A percentile compares a stretch with the other conserved stretches of the same genome.
phyloP scores from a whole-genome alignment of 1,140 invertebrate genomes.

The Drosophila guanche region DNA sequence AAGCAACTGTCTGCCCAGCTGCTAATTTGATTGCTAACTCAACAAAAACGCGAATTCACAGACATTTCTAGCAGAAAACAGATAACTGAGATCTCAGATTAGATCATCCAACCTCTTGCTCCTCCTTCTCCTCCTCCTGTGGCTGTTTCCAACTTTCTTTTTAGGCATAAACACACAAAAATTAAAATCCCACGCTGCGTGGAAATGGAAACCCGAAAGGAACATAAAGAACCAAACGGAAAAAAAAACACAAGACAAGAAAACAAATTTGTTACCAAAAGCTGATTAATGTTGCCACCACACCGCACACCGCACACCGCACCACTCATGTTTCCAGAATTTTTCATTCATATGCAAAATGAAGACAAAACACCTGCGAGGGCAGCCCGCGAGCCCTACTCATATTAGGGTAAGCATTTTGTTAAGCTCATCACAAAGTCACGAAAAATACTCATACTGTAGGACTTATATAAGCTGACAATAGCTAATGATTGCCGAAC shows the following conservation, averaged over 20 bases:
- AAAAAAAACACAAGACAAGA: constrained; percentile 13
- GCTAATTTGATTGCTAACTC: constrained; percentile 45
- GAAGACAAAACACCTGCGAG: constrained; percentile 7
- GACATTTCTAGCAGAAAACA: constrained; percentile 24
- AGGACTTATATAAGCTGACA: constrained; percentile 56
- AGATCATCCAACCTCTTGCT: constrained; percentile 23
- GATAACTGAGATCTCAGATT: constrained; percentile 21
- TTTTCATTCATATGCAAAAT: constrained; percentile 79
- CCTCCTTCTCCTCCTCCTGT: not conserved
- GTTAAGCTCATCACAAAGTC: constrained; percentile 73
- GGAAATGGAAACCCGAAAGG: constrained; percentile 30
- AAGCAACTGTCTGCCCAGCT: constrained; percentile 23
- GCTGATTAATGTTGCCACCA: constrained; percentile 66
- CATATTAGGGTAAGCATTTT: constrained; percentile 43
- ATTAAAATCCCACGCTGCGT: constrained; percentile 56
- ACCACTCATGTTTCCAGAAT: constrained; percentile 43
- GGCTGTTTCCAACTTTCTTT: no score
- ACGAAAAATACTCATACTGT: constrained; percentile 16
- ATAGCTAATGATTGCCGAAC: constrained; percentile 27
- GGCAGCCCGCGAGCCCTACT: no score
- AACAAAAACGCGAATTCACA: constrained; percentile 36
- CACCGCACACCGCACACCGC: no score
- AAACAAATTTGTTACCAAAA: constrained; percentile 43
- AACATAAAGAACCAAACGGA: constrained; percentile 12
- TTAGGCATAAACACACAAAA: constrained; percentile 4